phyloP scores from a whole-genome alignment of 2,888 invertebrate species.

The Nebria salina region DNA sequence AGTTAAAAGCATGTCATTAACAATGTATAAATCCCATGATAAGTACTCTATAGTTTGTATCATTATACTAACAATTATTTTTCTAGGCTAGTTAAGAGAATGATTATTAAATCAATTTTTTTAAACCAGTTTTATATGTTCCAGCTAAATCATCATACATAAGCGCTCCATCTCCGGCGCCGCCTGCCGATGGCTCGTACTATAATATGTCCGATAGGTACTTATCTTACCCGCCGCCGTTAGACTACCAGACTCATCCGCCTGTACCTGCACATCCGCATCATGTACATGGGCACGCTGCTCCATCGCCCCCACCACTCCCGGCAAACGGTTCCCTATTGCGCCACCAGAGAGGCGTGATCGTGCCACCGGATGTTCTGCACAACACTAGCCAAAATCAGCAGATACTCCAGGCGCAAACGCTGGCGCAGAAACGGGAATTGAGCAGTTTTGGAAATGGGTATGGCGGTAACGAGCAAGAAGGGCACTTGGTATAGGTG shows the following conservation, averaged over 20 bases:
- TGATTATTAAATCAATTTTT: not conserved
- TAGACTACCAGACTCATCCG: slow-evolving; percentile 69
- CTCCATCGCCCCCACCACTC: slow-evolving; percentile 56
- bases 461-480: slow-evolving; percentile 63
- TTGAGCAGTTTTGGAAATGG: slow-evolving; percentile 62
- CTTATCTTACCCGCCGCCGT: slow-evolving; percentile 80
- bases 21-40: not conserved
- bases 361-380: slow-evolving; percentile 62
- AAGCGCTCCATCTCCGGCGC: slow-evolving; percentile 77
- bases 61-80: slow-evolving; percentile 13
- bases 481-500: slow-evolving; percentile 63
- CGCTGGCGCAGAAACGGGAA: slow-evolving; percentile 60
- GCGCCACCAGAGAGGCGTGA: slow-evolving; percentile 57
- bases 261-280: slow-evolving; percentile 64
- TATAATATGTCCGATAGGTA: slow-evolving; percentile 86
- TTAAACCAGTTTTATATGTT: slow-evolving; percentile 49
- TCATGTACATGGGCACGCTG: slow-evolving; percentile 61
- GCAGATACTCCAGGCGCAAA: slow-evolving; percentile 62
- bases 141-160: slow-evolving; percentile 71
- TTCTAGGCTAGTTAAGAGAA: slow-evolving; percentile 6
- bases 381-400: slow-evolving; percentile 62
- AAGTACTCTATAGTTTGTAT: not conserved
- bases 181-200: slow-evolving; percentile 80
- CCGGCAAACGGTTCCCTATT: slow-evolving; percentile 61
- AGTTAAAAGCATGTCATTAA: no score